Evolutionary conservation across 2,797 vertebrate genomes (phyloP).

Genomic region (Sebastiscus albofasciatus): DNA sequence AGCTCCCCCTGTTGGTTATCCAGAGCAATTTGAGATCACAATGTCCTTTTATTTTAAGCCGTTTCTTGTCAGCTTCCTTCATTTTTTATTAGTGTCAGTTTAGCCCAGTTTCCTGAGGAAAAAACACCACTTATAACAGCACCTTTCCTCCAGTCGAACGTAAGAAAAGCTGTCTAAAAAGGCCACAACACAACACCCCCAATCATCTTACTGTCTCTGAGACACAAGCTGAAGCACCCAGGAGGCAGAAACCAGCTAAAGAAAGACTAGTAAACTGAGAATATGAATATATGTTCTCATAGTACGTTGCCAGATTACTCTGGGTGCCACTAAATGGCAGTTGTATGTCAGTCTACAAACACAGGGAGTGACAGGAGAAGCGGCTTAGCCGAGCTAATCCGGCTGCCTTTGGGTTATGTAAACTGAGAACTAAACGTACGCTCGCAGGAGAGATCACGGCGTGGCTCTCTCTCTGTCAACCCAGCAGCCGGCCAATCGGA

Average conservation of each 20-base stretch:
- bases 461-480: neutral
- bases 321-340: neutral
- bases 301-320: neutral
- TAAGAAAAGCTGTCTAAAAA: neutral
- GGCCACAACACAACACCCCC: neutral
- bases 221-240: neutral
- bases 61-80: neutral
- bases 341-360: slow-evolving; percentile 19
- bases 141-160: neutral
- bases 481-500: neutral
- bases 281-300: neutral
- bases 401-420: slow-evolving; percentile 54
- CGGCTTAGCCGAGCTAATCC: slow-evolving; percentile 74
- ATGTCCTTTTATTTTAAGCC: neutral
- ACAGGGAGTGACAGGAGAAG: slow-evolving; percentile 41
- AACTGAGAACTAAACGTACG: slow-evolving; percentile 9
- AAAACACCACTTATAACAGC: neutral
- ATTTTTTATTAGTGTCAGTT: neutral
- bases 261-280: neutral
- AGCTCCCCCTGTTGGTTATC: slow-evolving; percentile 17
- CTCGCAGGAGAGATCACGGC: neutral
- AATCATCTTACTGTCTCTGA: slow-evolving; percentile 1
- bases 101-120: neutral
- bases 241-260: neutral
- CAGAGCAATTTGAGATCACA: neutral